Percentiles rank a stretch among this genome's conserved stretches.
phyloP scores from a whole-genome alignment of 2,113 vertebrate genomes.

The Paratilapia polleni region DNA sequence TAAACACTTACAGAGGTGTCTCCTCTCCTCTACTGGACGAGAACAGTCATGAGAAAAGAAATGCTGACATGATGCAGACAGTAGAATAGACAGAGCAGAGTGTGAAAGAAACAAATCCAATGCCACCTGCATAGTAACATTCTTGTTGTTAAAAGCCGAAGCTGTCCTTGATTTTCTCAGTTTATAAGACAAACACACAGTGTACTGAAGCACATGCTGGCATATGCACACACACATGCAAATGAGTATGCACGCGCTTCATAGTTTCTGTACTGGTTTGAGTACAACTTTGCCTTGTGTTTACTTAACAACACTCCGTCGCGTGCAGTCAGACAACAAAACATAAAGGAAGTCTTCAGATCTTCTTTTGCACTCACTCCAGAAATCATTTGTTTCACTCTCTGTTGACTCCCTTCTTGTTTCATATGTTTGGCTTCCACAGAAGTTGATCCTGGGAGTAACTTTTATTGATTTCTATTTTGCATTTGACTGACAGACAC shows the following conservation, averaged over 20 bases:
- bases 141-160: constrained; percentile 26
- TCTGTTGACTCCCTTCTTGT: neutral
- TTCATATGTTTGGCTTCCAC: neutral
- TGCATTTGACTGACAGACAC: constrained; percentile 34
- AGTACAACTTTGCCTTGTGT: constrained; percentile 12
- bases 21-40: constrained; percentile 22
- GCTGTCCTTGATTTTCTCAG: constrained; percentile 4
- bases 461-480: constrained; percentile 36
- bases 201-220: neutral
- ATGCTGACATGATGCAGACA: neutral
- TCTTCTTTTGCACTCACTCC: constrained; percentile 30
- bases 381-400: constrained; percentile 31
- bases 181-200: neutral
- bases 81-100: neutral
- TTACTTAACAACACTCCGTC: constrained; percentile 24
- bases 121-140: constrained; percentile 21
- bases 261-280: constrained; percentile 43
- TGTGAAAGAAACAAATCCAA: neutral
- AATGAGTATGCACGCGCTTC: constrained; percentile 11
- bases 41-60: neutral
- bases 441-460: neutral
- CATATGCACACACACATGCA: neutral
- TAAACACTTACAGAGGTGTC: constrained; percentile 69
- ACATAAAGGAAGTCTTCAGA: constrained; percentile 47
- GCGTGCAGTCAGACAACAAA: neutral